A percentile compares a stretch with the other conserved stretches of the same genome.
These are phyloP conservation scores for Rhombomys opimus DNA, from an alignment of 2,113 vertebrate genomes.

Conservation along the genomic window DNA sequence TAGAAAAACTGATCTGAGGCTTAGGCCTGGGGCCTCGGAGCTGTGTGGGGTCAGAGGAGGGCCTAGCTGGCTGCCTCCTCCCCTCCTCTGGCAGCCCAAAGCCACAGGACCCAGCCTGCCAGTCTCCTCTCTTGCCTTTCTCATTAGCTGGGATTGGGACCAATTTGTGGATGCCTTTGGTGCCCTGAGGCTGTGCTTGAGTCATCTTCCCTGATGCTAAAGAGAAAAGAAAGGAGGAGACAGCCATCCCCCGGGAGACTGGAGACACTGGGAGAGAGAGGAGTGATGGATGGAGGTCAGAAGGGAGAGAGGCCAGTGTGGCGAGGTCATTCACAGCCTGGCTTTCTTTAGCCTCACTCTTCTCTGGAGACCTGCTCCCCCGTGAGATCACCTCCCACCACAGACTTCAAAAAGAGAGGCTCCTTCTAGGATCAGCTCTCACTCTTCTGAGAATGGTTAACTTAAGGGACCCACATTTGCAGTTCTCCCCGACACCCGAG, in stretches of 20 bases:
- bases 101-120: slow-evolving; percentile 75
- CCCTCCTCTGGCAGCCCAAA: slow-evolving; percentile 62
- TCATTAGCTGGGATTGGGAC: slow-evolving; percentile 80
- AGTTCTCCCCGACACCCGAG: not conserved
- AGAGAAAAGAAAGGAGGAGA: slow-evolving; percentile 79
- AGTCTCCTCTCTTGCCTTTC: slow-evolving; percentile 76
- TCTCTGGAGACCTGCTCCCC: slow-evolving; percentile 63
- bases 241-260: slow-evolving; percentile 75
- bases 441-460: slow-evolving; percentile 31
- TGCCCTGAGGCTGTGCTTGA: slow-evolving; percentile 74
- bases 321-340: slow-evolving; percentile 73
- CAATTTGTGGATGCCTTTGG: slow-evolving; percentile 79
- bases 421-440: not conserved
- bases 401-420: slow-evolving; percentile 69
- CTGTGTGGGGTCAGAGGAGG: slow-evolving; percentile 72
- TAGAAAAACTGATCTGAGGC: slow-evolving; percentile 66
- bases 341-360: slow-evolving; percentile 75
- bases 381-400: slow-evolving; percentile 64
- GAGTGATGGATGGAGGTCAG: slow-evolving; percentile 80
- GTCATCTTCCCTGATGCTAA: slow-evolving; percentile 75
- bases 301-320: slow-evolving; percentile 67
- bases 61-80: slow-evolving; percentile 39
- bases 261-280: slow-evolving; percentile 65
- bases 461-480: not conserved
- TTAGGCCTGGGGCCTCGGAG: slow-evolving; percentile 44